phyloP scores from a whole-genome alignment of 2,113 vertebrate genomes.

The Silurus asotus region DNA sequence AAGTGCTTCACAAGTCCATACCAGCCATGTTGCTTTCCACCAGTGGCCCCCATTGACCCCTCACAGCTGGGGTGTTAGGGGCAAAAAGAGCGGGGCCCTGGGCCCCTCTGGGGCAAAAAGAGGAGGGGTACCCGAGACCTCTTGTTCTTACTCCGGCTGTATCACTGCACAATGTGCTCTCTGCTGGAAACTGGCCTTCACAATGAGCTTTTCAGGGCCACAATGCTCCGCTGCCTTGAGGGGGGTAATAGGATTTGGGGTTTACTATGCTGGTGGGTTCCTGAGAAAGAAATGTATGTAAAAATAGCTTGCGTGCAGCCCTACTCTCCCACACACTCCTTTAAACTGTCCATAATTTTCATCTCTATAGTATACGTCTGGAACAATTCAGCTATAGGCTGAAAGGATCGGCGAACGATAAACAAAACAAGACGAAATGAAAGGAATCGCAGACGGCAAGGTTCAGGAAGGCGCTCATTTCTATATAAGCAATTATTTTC shows the following conservation, averaged over 20 bases:
- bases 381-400: conserved; percentile 1
- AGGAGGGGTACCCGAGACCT: conserved; percentile 59
- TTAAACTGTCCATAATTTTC: conserved; percentile 5
- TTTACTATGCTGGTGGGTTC: conserved; percentile 72
- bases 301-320: conserved; percentile 29
- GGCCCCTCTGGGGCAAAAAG: conserved; percentile 49
- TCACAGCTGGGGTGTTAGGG: conserved; percentile 66
- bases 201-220: conserved; percentile 69
- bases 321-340: conserved; percentile 23
- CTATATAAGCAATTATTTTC: conserved; percentile 11
- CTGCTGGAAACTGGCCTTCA: conserved; percentile 71
- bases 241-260: conserved; percentile 78
- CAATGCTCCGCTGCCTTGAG: conserved; percentile 65
- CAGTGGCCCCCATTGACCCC: conserved; percentile 71
- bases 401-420: conserved; percentile 45
- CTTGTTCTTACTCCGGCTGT: conserved; percentile 50
- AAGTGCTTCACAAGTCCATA: conserved; percentile 70
- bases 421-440: conserved; percentile 50
- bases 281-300: conserved; percentile 55
- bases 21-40: conserved; percentile 63
- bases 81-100: conserved; percentile 28
- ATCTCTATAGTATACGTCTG: not conserved
- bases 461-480: conserved; percentile 32
- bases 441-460: conserved; percentile 47
- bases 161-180: conserved; percentile 73